phyloP scores from a whole-genome alignment of 2,888 invertebrate species.

The Caradrina kadenii region DNA sequence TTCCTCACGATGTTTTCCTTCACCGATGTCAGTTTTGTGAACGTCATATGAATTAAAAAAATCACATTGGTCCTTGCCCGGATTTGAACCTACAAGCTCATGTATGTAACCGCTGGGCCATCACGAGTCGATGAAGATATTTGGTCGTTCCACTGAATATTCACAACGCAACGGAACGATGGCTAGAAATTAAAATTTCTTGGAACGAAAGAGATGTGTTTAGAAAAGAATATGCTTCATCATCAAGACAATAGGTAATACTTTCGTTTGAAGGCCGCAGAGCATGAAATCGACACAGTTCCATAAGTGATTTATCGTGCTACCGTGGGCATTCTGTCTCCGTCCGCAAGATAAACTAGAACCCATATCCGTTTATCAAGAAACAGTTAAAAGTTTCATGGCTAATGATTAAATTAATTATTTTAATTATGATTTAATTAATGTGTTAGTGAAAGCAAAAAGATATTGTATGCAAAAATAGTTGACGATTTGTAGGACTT shows the following conservation, averaged over 20 bases:
- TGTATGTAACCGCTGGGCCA: too few relatives aligned
- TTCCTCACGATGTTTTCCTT: too few relatives aligned
- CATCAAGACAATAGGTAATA: slow-evolving; percentile 65
- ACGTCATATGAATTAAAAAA: too few relatives aligned
- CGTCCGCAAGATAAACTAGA: slow-evolving; percentile 53
- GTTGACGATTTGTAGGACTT: slow-evolving; percentile 60
- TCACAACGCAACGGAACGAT: slow-evolving; percentile 21
- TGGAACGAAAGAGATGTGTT: slow-evolving; percentile 49
- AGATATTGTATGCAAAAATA: slow-evolving; percentile 72
- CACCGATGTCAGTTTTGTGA: too few relatives aligned
- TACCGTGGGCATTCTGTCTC: slow-evolving; percentile 65
- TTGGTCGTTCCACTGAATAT: slow-evolving; percentile 22
- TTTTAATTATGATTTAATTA: too few relatives aligned
- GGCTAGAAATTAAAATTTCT: slow-evolving; percentile 68
- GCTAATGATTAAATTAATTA: too few relatives aligned
- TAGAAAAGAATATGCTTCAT: slow-evolving; percentile 57
- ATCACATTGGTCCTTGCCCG: too few relatives aligned
- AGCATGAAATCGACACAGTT: slow-evolving; percentile 68
- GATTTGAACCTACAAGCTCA: too few relatives aligned
- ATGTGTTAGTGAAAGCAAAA: slow-evolving; percentile 69
- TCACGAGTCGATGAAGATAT: slow-evolving; percentile 2
- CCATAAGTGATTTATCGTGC: slow-evolving; percentile 74
- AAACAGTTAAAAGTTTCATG: slow-evolving; percentile 70
- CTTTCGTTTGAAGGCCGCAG: slow-evolving; percentile 64
- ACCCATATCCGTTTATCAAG: slow-evolving; percentile 64